phyloP scores from a whole-genome alignment of 2,888 invertebrate species.

The Drosophila demipolita region DNA sequence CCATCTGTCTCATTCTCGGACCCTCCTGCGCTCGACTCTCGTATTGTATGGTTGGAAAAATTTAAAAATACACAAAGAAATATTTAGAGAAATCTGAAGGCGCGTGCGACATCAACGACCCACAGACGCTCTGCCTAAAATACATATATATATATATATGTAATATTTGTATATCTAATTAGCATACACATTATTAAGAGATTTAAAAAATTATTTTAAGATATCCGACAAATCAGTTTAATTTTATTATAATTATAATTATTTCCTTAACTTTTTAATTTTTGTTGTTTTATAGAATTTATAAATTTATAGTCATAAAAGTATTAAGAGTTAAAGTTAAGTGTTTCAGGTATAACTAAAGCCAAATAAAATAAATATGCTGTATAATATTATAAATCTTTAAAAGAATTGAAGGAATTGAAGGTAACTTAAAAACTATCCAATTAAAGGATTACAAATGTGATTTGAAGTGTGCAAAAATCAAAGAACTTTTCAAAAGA shows the following conservation, averaged over 20 bases:
- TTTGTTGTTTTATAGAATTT: not conserved
- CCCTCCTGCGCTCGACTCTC: constrained; percentile 6
- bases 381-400: not conserved
- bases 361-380: not conserved
- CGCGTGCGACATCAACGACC: constrained; percentile 30
- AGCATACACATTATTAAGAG: not conserved
- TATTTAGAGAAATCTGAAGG: constrained; percentile 38
- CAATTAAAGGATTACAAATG: not conserved
- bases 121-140: constrained; percentile 17
- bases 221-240: not conserved
- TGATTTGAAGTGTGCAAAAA: not conserved
- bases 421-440: not conserved
- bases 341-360: not conserved
- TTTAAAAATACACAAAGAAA: constrained; percentile 52
- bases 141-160: no score
- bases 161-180: not conserved
- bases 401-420: not conserved
- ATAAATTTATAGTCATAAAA: not conserved
- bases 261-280: not conserved
- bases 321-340: not conserved
- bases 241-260: not conserved
- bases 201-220: not conserved
- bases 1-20: not conserved
- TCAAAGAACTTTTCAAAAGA: not conserved
- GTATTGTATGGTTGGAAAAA: constrained; percentile 7